phyloP scores from a whole-genome alignment of 2,113 vertebrate species.

The Nycticebus coucang region DNA sequence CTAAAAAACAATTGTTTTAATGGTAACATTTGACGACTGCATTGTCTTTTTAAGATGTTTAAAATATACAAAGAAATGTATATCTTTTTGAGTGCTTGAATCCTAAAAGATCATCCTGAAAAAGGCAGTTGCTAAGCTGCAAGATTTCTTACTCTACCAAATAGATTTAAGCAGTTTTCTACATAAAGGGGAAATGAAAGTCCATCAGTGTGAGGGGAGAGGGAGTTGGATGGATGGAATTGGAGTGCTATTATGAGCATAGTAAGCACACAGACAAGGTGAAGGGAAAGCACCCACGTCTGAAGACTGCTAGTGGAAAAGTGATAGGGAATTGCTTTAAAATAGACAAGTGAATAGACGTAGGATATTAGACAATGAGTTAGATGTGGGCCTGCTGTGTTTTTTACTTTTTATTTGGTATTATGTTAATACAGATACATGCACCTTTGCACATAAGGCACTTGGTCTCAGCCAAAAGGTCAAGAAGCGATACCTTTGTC shows the following conservation, averaged over 20 bases:
- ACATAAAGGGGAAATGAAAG: neutral
- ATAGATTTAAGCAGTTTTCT: constrained; percentile 11
- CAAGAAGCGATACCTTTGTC: too few relatives aligned
- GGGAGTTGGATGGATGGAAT: neutral
- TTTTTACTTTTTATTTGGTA: neutral
- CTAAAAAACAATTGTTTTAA: neutral
- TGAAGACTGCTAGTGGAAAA: neutral
- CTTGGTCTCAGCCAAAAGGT: too few relatives aligned
- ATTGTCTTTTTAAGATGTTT: neutral
- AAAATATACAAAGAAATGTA: neutral
- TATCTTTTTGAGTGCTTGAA: constrained; percentile 21
- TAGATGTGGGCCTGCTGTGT: neutral
- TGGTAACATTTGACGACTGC: neutral
- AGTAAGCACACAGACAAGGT: neutral
- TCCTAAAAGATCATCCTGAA: neutral
- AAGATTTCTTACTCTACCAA: neutral
- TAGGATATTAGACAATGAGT: neutral
- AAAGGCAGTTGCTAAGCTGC: neutral
- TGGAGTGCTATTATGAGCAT: neutral
- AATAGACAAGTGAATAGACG: neutral
- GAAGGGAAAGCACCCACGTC: neutral
- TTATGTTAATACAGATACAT: neutral
- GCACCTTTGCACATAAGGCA: neutral
- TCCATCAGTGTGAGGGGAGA: constrained; percentile 4
- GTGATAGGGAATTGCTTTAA: neutral